Conservation (phyloP, 2,113 vertebrate species). For the Felis chaus region DNA sequence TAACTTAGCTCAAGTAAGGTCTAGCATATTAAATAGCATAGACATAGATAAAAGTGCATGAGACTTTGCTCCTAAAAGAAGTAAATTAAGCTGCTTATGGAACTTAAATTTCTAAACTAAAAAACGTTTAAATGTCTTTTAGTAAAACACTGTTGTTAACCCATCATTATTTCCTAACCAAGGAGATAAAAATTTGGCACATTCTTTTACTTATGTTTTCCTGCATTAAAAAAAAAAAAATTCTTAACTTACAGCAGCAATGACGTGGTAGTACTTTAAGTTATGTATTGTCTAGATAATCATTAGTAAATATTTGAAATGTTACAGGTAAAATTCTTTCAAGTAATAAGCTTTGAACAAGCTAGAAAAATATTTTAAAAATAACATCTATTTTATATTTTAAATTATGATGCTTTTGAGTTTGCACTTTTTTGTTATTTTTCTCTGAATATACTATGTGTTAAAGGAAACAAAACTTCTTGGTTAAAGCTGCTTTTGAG, state of each 20-base stretch:
- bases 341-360: neutral
- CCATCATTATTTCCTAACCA: slow-evolving; percentile 48
- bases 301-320: neutral
- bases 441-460: neutral
- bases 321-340: neutral
- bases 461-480: neutral
- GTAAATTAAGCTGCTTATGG: slow-evolving; percentile 61
- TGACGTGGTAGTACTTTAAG: neutral
- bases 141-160: slow-evolving; percentile 52
- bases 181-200: neutral
- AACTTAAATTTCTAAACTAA: slow-evolving; percentile 74
- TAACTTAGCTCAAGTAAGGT: slow-evolving; percentile 69
- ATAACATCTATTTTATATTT: neutral
- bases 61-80: slow-evolving; percentile 71
- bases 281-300: neutral
- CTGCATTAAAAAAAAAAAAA: neutral
- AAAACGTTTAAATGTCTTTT: slow-evolving; percentile 64
- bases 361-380: neutral
- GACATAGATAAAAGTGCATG: slow-evolving; percentile 78
- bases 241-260: neutral
- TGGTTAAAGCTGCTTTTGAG: neutral
- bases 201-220: neutral
- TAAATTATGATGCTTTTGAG: neutral
- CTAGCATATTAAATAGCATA: slow-evolving; percentile 80
- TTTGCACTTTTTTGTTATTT: neutral